phyloP scores from a whole-genome alignment of 2,113 vertebrate species.

The Equus quagga region DNA sequence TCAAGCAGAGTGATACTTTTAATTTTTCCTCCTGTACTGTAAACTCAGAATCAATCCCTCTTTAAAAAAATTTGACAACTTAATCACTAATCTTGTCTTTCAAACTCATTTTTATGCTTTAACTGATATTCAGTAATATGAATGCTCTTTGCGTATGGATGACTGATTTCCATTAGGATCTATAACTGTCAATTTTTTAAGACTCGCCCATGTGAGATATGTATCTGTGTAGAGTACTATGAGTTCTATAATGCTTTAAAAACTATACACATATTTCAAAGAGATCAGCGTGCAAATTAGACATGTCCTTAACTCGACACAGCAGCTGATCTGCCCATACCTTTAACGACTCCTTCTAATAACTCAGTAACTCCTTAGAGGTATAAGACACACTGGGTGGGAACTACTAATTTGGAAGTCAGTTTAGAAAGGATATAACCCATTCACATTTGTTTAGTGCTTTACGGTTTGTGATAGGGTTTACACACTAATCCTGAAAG shows the following conservation, averaged over 20 bases:
- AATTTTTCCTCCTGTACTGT: not conserved
- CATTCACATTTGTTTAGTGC: not conserved
- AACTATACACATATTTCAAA: not conserved
- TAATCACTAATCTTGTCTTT: not conserved
- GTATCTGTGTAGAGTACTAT: too few relatives aligned
- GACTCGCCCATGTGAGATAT: not conserved
- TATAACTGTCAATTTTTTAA: not conserved
- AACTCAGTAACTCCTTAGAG: not conserved
- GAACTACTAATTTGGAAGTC: not conserved
- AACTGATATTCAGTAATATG: not conserved
- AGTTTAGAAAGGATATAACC: not conserved
- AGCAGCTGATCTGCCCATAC: too few relatives aligned
- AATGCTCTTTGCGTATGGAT: not conserved
- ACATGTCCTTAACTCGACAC: not conserved
- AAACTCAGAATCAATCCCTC: slow-evolving; percentile 17
- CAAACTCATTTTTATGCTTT: not conserved
- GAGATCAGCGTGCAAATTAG: not conserved
- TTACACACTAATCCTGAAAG: not conserved
- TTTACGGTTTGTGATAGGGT: not conserved
- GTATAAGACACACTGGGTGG: too few relatives aligned
- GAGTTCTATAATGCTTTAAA: not conserved
- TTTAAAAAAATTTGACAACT: not conserved
- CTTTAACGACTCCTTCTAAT: not conserved
- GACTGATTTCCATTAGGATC: not conserved
- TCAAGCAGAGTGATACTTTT: not conserved